Evolutionary conservation across 1,140 invertebrate species (phyloP).

Genomic region (Zaprionus vittiger): DNA sequence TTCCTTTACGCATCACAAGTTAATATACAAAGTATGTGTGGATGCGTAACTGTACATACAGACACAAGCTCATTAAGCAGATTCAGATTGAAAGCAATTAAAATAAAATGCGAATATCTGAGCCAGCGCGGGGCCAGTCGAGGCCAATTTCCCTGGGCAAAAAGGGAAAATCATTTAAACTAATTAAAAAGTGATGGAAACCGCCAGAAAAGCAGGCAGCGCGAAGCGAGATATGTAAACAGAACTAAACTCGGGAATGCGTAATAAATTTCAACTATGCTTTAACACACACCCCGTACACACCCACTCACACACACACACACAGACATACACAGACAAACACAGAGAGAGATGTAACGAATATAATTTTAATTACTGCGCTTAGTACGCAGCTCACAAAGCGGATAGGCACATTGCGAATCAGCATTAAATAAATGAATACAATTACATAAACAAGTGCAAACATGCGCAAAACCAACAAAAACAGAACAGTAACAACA

Average conservation of each 20-base stretch:
- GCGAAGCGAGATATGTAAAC: conserved; percentile 54
- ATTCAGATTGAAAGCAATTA: conserved; percentile 14
- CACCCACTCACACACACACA: conserved; percentile 1
- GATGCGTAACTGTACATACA: background rate
- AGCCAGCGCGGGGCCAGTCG: conserved; percentile 29
- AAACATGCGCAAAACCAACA: conserved; percentile 13
- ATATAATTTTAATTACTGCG: conserved; percentile 79
- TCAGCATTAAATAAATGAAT: conserved; percentile 22
- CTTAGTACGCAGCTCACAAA: conserved; percentile 41
- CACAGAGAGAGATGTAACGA: conserved; percentile 41
- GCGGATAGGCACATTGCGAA: conserved; percentile 36
- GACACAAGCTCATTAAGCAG: conserved; percentile 8
- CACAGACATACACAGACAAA: background rate
- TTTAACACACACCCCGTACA: conserved; percentile 35
- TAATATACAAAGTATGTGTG: background rate
- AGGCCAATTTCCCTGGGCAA: conserved; percentile 56
- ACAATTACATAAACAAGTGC: conserved; percentile 45
- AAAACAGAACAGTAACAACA: conserved; percentile 8
- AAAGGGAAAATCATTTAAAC: conserved; percentile 67
- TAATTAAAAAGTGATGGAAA: conserved; percentile 74
- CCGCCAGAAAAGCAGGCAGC: conserved; percentile 53
- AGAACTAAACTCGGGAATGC: conserved; percentile 42
- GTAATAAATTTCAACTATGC: conserved; percentile 63
- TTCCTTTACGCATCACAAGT: background rate
- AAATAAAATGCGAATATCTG: conserved; percentile 25